Conservation (phyloP, 2,888 invertebrate species). For the Molorchus minor region DNA sequence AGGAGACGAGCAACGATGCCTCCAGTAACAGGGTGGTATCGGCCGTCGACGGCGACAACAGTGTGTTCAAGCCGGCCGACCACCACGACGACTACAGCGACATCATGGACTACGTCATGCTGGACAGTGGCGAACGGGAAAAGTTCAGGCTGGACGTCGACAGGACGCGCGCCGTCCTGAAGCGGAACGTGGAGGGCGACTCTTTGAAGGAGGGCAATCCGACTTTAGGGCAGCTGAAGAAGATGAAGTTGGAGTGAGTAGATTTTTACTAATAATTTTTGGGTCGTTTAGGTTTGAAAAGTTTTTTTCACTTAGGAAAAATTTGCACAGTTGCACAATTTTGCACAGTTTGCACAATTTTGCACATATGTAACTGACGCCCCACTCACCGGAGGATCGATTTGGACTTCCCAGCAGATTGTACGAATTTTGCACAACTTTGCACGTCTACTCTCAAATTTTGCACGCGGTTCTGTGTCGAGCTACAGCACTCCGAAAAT, state of each 20-base stretch:
- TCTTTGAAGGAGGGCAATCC: conserved; percentile 68
- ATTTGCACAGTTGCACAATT: neutral
- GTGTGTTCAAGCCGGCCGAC: conserved; percentile 42
- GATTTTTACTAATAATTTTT: conserved; percentile 23
- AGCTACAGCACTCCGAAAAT: no score
- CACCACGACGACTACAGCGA: conserved; percentile 72
- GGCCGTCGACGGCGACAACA: conserved; percentile 34
- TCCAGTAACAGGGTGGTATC: conserved; percentile 26
- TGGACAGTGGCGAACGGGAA: conserved; percentile 65
- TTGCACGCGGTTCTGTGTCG: no score
- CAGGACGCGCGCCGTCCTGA: conserved; percentile 64
- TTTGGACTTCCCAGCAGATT: neutral
- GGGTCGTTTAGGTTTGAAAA: no score
- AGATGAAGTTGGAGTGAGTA: conserved; percentile 62
- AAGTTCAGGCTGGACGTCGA: conserved; percentile 65
- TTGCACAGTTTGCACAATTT: neutral
- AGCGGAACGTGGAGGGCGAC: conserved; percentile 66
- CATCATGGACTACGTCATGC: conserved; percentile 65
- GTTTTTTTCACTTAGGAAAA: neutral
- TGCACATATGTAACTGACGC: neutral
- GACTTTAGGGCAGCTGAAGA: conserved; percentile 75
- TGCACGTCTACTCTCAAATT: no score
- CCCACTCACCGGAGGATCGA: neutral
- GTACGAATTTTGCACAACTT: neutral
- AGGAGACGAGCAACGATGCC: conserved; percentile 24